Base-by-base conservation (phyloP, 2,113 vertebrate species). In the human region DNA sequence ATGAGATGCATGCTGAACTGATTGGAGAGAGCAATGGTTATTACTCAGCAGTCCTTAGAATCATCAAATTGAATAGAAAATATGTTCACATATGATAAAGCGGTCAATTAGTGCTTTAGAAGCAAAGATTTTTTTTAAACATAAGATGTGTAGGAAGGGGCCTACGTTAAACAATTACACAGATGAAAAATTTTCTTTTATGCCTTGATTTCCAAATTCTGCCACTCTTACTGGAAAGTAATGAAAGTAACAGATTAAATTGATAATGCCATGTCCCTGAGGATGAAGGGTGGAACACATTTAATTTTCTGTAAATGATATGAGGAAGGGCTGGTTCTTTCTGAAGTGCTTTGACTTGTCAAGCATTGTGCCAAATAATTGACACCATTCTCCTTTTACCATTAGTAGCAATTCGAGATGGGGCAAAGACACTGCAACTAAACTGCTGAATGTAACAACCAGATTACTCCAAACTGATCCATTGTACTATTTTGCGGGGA, bases 301-400 rank as follows among this genome's bases (percentile, higher is more conserved):
- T 90, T 93, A 96, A 55, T 95, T 95, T 97, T 75, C 93, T 97
- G 32, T 38, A 93, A 90, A 95, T 17, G 38, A 85, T 32, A 8
- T 97, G 95, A 40, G 38, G 86, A 90, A 50, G 78, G 70, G 64
- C 85, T 55, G 23, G 11, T 95, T 98, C 57, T 97, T 90, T 97
- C 91, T 95, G 91, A 98, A 97, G 96, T 93, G 73, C 43, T 96
- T 94, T 89, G 96, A 88, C 43, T 84, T 8, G 52, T 92, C 76
- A 97, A 95, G 94, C 97, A 93, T 89, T 94, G 97, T 98, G 97
- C 98, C 98, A 98, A 98, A 98, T 94, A 97, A 84, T 20, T 96
- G 35, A 92, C 75, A 64, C 75, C 45, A 55, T 96, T 98, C 83
- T 97, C 23, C 43, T 93, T 93, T 68, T 32, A 48, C 16, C 10